phyloP scores from a whole-genome alignment of 1,140 invertebrate genomes.

The Caerostris darwini region DNA sequence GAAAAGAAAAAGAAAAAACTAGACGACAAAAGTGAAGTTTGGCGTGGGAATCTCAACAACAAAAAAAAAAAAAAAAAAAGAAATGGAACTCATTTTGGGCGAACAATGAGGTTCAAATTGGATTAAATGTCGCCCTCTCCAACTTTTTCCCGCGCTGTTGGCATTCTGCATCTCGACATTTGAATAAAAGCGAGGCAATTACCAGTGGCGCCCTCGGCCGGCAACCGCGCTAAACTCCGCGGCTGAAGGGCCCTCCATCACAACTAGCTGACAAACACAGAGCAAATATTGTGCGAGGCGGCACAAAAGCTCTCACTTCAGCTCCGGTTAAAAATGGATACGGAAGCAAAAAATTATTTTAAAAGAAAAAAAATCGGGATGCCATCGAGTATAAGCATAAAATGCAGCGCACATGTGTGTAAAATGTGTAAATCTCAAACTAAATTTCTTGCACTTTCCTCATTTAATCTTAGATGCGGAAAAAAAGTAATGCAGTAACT shows the following conservation, averaged over 20 bases:
- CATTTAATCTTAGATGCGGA: no score
- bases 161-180: background rate
- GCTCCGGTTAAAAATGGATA: constrained; percentile 3
- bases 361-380: background rate
- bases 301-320: background rate
- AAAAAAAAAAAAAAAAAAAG: background rate
- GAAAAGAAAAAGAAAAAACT: background rate
- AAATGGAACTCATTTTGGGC: background rate
- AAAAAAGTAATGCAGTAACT: no score
- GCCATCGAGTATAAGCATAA: background rate
- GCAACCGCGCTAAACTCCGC: background rate
- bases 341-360: background rate
- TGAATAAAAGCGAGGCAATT: constrained; percentile 20
- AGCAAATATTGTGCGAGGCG: background rate
- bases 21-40: background rate
- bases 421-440: no score
- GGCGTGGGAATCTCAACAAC: background rate
- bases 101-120: constrained; percentile 33
- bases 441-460: no score
- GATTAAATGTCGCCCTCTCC: background rate
- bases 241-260: background rate
- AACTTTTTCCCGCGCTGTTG: background rate
- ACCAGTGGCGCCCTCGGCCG: constrained; percentile 14
- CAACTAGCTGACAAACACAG: background rate
- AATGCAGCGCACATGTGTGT: background rate